Base-by-base conservation (phyloP, 2,797 vertebrate species). In the Gobio occitaniae region DNA sequence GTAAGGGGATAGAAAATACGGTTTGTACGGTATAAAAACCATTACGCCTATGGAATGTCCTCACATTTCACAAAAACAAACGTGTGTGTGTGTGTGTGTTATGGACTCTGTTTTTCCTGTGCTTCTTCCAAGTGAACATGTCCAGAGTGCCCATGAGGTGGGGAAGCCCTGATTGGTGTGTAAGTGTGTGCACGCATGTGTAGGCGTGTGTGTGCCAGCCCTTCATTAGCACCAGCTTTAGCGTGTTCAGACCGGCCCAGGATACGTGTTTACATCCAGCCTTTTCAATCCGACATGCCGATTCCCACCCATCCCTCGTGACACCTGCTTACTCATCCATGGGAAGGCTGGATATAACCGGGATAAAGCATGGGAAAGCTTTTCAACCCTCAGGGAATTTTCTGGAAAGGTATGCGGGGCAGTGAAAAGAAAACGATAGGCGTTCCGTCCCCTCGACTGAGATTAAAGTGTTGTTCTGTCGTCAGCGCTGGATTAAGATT, bases 221-320 rank as follows among this genome's bases (percentile, higher is more conserved):
- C 65, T 63, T 65, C 47, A 86, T 88, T 93, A 92, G 92, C 86
- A 86, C 88, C 87, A 84, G 86, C 89, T 78, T 56, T 84, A 83
- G 92, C 95, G 68, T 95, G 95, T 95, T 70, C 16, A 87, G 90
- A 94, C 95, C 93, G 86, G 95, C 93, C 93, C 84, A 0, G 89
- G 69, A 81, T 91, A 92, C 91, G 84, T 94, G 94, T 95, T 95
- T 96, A 95, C 93, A 95, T 94, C 90, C 89, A 93, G 77, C 88
- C 87, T 92, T 94, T 93, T 88, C 82, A 93, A 89, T 90, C 84
- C 86, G 63, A 68, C 88, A 87, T 47, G 70, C 78, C 41, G 86
- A 90, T 87, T 94, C 94, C 93, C 92, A 95, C 94, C 93, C 94
- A 92, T 90, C 91, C 86, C 92, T 90, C 82, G 65, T 83, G 71